A percentile compares a stretch with the other conserved stretches of the same genome.
phyloP scores from a whole-genome alignment of 2,888 invertebrate species.

The Pachliopta kotzebuea region DNA sequence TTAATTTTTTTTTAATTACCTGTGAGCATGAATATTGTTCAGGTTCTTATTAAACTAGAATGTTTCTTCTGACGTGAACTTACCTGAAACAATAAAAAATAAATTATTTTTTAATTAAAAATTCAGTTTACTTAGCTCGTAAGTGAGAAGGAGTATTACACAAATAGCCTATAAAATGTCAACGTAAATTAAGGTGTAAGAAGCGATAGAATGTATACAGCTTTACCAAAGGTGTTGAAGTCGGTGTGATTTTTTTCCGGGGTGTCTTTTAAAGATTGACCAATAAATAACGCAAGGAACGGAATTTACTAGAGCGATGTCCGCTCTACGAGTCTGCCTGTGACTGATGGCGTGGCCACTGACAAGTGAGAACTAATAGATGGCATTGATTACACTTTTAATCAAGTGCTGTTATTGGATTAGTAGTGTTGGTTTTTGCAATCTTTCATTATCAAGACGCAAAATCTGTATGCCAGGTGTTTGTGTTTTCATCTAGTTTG shows the following conservation, averaged over 20 bases:
- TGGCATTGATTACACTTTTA: slow-evolving; percentile 71
- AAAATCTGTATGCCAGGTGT: too few species aligned
- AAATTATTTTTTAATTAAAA: background rate
- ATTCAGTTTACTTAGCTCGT: background rate
- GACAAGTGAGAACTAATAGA: slow-evolving; percentile 62
- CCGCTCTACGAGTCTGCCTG: slow-evolving; percentile 49
- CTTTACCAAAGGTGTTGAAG: slow-evolving; percentile 57
- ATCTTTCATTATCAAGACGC: background rate
- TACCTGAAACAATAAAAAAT: slow-evolving; percentile 26
- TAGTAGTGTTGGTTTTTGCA: slow-evolving; percentile 24
- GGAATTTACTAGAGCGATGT: slow-evolving; percentile 49
- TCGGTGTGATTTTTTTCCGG: slow-evolving; percentile 47
- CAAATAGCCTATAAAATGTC: slow-evolving; percentile 30
- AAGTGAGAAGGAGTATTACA: background rate
- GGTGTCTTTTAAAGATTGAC: slow-evolving; percentile 62
- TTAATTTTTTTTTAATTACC: background rate
- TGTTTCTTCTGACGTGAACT: background rate
- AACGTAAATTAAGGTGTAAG: slow-evolving; percentile 52
- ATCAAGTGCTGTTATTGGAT: slow-evolving; percentile 49
- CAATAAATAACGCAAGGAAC: slow-evolving; percentile 68
- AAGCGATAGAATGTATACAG: slow-evolving; percentile 60
- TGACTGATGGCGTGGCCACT: slow-evolving; percentile 64
- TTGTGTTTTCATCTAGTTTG: background rate
- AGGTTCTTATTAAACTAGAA: background rate
- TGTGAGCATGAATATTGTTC: background rate